Evolutionary conservation across 2,113 vertebrate species (phyloP).

Genomic region (Irena cyanogastra): DNA sequence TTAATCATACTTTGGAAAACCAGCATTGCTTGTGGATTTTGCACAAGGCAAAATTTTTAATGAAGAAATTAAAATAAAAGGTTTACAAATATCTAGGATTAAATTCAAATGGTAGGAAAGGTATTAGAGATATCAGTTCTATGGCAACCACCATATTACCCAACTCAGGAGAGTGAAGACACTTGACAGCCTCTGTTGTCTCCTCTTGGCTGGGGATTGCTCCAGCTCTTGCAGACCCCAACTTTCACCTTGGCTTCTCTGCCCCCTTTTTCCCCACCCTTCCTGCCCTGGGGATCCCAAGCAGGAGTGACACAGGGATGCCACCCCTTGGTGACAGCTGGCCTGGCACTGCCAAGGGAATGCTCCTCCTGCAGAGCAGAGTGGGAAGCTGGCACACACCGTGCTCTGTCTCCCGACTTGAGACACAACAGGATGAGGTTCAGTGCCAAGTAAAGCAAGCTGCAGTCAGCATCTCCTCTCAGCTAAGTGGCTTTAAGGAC

Average conservation of each 20-base stretch:
- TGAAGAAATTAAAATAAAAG: neutral
- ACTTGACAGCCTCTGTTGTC: neutral
- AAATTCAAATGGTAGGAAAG: neutral
- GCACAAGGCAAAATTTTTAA: neutral
- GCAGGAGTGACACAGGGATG: neutral
- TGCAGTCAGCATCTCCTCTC: neutral
- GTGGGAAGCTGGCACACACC: neutral
- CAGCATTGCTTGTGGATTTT: neutral
- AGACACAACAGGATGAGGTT: neutral
- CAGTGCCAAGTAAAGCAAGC: neutral
- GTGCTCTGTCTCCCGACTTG: neutral
- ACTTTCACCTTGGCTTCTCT: neutral
- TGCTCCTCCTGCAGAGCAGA: neutral
- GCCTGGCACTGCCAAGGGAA: neutral
- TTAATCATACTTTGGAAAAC: neutral
- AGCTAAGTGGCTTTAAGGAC: constrained; percentile 1
- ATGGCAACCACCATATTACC: fast-evolving
- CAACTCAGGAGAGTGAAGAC: neutral
- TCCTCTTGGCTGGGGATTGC: neutral
- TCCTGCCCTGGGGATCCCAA: neutral
- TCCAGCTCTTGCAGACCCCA: neutral
- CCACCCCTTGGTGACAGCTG: neutral
- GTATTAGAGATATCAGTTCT: neutral
- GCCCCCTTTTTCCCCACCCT: neutral
- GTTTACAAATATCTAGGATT: neutral